phyloP scores from a whole-genome alignment of 1,140 invertebrate genomes.

The Lasioglossum albipes region DNA sequence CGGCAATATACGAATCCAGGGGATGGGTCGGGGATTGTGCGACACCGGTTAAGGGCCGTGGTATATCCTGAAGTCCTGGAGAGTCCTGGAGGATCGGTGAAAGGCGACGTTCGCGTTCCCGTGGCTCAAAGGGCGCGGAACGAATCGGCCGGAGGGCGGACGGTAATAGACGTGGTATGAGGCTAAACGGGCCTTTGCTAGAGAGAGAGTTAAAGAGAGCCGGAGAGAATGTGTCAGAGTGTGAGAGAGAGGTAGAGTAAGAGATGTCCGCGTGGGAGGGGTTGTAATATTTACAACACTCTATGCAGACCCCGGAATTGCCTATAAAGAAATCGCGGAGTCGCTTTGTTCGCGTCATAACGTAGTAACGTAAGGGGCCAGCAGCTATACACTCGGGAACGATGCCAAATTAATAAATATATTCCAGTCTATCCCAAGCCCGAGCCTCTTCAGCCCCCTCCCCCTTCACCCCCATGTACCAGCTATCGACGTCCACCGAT shows the following conservation, averaged over 20 bases:
- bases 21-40: not conserved
- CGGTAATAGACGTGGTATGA: slow-evolving; percentile 10
- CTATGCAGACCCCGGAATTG: slow-evolving; percentile 76
- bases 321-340: slow-evolving; percentile 79
- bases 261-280: not conserved
- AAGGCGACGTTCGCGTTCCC: not conserved
- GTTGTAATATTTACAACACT: slow-evolving; percentile 75
- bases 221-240: too few relatives aligned
- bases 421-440: slow-evolving; percentile 72
- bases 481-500: slow-evolving; percentile 31
- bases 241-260: not conserved
- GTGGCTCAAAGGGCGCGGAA: slow-evolving; percentile 38
- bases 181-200: slow-evolving; percentile 21
- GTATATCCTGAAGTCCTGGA: not conserved
- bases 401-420: slow-evolving; percentile 81
- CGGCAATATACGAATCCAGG: too few relatives aligned
- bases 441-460: slow-evolving; percentile 11
- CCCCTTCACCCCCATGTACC: not conserved
- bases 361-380: slow-evolving; percentile 74
- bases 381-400: slow-evolving; percentile 73
- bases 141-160: slow-evolving; percentile 27
- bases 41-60: not conserved
- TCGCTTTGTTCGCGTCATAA: slow-evolving; percentile 80
- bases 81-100: not conserved
- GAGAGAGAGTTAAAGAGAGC: too few relatives aligned